Evolutionary conservation across 1,140 invertebrate genomes (phyloP).

Genomic region (Eriosoma lanigerum): DNA sequence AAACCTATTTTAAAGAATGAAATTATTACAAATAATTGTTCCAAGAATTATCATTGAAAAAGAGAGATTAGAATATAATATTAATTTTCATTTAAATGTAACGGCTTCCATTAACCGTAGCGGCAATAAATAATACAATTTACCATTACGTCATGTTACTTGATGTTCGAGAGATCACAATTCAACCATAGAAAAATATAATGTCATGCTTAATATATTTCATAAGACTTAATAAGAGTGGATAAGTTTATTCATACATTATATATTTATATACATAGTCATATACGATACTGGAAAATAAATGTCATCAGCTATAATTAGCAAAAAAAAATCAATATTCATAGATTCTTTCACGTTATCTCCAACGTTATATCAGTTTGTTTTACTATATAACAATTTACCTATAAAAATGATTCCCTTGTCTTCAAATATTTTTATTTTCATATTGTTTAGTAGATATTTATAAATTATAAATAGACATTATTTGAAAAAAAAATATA

Average conservation of each 20-base stretch:
- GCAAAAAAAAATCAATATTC: not conserved
- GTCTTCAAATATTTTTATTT: no score
- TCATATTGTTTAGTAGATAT: no score
- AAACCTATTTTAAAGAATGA: not conserved
- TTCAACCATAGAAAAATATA: conserved; percentile 26
- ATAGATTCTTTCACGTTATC: not conserved
- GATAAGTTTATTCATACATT: not conserved
- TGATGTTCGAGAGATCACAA: not conserved
- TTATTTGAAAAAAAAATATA: no score
- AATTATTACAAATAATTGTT: conserved; percentile 11
- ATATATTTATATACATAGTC: no score
- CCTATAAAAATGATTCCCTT: no score
- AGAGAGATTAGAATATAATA: not conserved
- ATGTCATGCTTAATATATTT: conserved; percentile 6
- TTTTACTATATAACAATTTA: no score
- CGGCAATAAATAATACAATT: not conserved
- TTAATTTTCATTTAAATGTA: conserved; percentile 13
- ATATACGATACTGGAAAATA: not conserved
- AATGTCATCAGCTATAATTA: not conserved
- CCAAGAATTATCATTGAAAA: not conserved
- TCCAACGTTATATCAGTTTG: no score
- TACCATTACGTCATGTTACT: not conserved
- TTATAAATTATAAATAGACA: no score
- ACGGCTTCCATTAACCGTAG: conserved; percentile 5
- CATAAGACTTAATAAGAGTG: not conserved